These are phyloP conservation scores for Cantharis rustica DNA, from an alignment of 2,888 invertebrate genomes.

Conservation along the genomic window DNA sequence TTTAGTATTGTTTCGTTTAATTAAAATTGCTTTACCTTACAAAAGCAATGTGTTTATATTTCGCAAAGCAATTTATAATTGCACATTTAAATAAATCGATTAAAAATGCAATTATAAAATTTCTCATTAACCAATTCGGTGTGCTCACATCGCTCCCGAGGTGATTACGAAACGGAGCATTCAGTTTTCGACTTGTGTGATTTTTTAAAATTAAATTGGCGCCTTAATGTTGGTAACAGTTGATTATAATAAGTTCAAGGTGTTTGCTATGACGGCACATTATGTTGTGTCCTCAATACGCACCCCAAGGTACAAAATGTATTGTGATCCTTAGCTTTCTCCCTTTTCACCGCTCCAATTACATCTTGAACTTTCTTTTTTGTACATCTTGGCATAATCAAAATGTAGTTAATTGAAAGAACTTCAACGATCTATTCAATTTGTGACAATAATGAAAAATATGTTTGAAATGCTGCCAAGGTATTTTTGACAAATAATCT, in stretches of 20 bases:
- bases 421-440: background rate
- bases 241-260: background rate
- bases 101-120: background rate
- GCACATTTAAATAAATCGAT: background rate
- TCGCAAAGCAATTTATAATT: background rate
- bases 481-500: background rate
- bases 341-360: background rate
- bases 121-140: background rate
- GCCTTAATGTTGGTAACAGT: background rate
- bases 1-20: slow-evolving; percentile 7
- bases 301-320: background rate
- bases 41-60: background rate
- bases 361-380: background rate
- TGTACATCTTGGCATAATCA: background rate
- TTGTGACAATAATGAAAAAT: background rate
- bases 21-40: slow-evolving; percentile 5
- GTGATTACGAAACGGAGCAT: background rate
- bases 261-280: background rate
- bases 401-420: background rate
- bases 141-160: background rate
- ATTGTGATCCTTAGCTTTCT: background rate
- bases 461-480: background rate
- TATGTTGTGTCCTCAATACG: background rate
- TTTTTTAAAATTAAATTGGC: background rate
- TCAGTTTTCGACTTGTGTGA: background rate